phyloP scores from a whole-genome alignment of 64 coral and sea anemone genomes.

The Acropora tenuis region DNA sequence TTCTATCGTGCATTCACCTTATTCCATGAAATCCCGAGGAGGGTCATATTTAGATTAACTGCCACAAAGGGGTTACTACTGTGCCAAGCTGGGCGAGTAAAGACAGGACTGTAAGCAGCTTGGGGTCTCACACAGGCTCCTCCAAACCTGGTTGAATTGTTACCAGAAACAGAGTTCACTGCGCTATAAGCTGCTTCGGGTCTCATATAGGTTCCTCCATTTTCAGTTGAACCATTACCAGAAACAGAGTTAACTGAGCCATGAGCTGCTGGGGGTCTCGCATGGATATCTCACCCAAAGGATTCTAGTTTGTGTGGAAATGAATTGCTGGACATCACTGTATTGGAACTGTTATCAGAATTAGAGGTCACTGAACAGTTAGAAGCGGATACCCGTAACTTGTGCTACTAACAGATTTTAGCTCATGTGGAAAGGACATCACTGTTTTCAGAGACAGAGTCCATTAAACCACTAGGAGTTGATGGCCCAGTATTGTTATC shows the following conservation, averaged over 20 bases:
- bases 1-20: too few species aligned
- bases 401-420: neutral
- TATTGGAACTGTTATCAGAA: neutral
- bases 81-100: neutral
- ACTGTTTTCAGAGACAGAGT: neutral
- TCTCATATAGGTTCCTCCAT: neutral
- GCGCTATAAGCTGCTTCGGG: too few species aligned
- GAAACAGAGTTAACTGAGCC: neutral
- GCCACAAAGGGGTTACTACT: neutral
- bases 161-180: neutral
- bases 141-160: neutral
- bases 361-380: neutral
- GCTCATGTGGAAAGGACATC: neutral
- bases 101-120: slow-evolving; percentile 11
- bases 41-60: too few species aligned
- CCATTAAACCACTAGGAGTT: neutral
- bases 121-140: neutral
- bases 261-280: too few species aligned
- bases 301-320: neutral
- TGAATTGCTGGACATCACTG: neutral
- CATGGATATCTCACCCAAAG: neutral
- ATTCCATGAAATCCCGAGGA: too few species aligned
- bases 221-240: neutral
- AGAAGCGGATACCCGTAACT: neutral
- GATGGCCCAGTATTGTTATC: neutral